Base-by-base conservation (phyloP, 2,797 vertebrate species). In the Lagodon rhomboides region DNA sequence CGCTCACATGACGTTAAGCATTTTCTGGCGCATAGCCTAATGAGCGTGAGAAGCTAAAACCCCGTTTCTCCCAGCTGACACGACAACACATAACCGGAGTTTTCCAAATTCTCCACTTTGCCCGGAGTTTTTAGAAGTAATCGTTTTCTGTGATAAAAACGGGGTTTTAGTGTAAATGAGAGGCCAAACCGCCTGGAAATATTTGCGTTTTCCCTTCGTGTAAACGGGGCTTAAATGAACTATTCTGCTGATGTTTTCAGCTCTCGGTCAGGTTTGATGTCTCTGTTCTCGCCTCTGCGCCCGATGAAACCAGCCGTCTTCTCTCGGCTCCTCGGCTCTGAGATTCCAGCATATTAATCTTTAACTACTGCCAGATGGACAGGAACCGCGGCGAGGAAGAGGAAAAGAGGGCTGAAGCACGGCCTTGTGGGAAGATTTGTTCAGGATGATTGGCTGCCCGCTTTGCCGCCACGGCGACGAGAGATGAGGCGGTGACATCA, bases 281-380 rank as follows among this genome's bases (percentile, higher is more conserved):
- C 60, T 0, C 20, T 12, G 38, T 11, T 38, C 54, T 43, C 38
- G 3, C 46, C 53, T 60, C 54, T 47, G 49, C 3, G 16, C 5
- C 34, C 17, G 49, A 51, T 25, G 15, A 80, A 50, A 61, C 47
- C 13, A 6, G 23, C 64, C 44, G 10, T 34, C 50, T 34, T 12
- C 56, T 62, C 64, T 9, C 59, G 4, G 18, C 61, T 68, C 50
- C 67, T 59, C 7, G 22, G 61, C 74, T 76, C 68, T 20, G 59
- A 67, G 79, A 84, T 85, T 89, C 85, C 80, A 80, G 43, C 7
- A 17, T 83, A 89, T 94, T 91, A 93, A 94, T 94, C 85, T 93
- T 94, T 95, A 94, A 95, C 88, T 50, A 79, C 82, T 67, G 85
- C 90, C 94, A 95, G 93, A 93, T 94, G 93, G 92, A 85, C 71